Conservation (phyloP, 2,888 invertebrate species). For the Ceramica pisi region DNA sequence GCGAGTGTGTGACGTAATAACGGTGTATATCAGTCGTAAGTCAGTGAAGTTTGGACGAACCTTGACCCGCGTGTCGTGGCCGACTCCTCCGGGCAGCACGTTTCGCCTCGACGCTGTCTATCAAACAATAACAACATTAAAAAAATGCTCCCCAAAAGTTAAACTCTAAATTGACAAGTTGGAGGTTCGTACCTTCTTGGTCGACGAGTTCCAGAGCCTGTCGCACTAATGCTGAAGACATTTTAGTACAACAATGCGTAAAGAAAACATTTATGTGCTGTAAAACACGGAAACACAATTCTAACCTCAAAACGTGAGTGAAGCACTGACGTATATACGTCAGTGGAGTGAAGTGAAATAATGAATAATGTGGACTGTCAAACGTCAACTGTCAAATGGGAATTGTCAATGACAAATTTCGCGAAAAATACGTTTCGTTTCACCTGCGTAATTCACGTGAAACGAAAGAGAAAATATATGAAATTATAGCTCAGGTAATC, state of each 20-base stretch:
- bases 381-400: conserved; percentile 19
- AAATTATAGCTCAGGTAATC: background rate
- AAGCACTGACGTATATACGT: no score
- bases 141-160: background rate
- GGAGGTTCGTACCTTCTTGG: conserved; percentile 77
- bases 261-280: conserved; percentile 75
- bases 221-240: conserved; percentile 91
- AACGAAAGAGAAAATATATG: no score
- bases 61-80: conserved; percentile 78
- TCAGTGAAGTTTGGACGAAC: conserved; percentile 66
- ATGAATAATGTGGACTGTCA: conserved; percentile 18
- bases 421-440: conserved; percentile 32
- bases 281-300: conserved; percentile 58
- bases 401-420: conserved; percentile 25
- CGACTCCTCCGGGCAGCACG: conserved; percentile 74
- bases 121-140: conserved; percentile 60
- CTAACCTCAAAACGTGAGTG: conserved; percentile 68
- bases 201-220: conserved; percentile 90
- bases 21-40: conserved; percentile 31
- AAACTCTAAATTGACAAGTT: background rate
- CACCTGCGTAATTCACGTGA: background rate
- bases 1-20: conserved; percentile 50
- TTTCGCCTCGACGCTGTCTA: conserved; percentile 79
- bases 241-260: conserved; percentile 75
- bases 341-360: no score